Percentiles rank a stretch among this genome's conserved stretches.
Conservation (phyloP, 2,797 vertebrate species). For the Clarias laeviceps region DNA sequence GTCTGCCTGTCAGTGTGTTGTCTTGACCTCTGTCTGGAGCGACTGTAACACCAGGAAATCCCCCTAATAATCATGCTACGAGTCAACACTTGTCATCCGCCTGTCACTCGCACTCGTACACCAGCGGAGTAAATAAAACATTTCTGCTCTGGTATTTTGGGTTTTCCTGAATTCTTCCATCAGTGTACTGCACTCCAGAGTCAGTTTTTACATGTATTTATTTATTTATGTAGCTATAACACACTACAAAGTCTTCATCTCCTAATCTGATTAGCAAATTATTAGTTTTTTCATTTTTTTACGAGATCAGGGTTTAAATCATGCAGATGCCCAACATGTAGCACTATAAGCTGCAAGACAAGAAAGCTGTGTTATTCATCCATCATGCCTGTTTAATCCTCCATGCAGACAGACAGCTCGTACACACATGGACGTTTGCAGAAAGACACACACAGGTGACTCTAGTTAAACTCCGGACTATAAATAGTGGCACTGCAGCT, state of each 20-base stretch:
- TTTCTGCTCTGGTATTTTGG: background rate
- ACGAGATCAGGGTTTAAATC: background rate
- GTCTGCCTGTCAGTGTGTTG: background rate
- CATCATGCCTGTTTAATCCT: background rate
- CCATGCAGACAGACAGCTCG: background rate
- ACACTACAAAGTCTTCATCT: background rate
- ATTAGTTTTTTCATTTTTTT: background rate
- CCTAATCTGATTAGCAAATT: no score
- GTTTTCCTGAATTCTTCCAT: background rate
- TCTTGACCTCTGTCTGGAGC: background rate
- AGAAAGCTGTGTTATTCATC: background rate
- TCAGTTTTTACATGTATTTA: no score
- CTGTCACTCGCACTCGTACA: background rate
- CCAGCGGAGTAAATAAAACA: background rate
- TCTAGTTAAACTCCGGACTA: constrained; percentile 8
- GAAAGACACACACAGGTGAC: constrained; percentile 21
- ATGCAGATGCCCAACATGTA: background rate
- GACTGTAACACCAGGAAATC: background rate
- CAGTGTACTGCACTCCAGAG: background rate
- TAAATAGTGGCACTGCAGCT: constrained; percentile 5
- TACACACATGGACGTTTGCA: background rate
- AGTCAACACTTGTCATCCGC: background rate
- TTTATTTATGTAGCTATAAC: background rate
- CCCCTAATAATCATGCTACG: background rate
- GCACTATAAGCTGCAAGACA: background rate